Conservation (phyloP, 2,888 invertebrate species). For the Cistogaster globosa region DNA sequence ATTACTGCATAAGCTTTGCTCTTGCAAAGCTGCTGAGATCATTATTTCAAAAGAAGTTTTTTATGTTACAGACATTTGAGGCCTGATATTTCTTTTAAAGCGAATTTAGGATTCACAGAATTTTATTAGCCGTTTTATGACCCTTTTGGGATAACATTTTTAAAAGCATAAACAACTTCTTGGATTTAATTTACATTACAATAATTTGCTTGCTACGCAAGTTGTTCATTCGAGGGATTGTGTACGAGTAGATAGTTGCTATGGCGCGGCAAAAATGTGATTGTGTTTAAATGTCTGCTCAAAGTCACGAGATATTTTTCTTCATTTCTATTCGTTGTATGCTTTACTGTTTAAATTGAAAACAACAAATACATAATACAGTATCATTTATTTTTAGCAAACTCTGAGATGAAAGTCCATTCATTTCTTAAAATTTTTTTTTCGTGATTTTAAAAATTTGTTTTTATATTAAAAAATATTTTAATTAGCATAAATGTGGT, state of each 20-base stretch:
- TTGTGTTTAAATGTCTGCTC: slow-evolving; percentile 19
- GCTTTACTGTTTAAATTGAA: slow-evolving; percentile 5
- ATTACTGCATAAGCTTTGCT: too few relatives aligned
- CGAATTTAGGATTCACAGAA: too few relatives aligned
- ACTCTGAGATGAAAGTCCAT: slow-evolving; percentile 64
- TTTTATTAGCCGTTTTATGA: too few relatives aligned
- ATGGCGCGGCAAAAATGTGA: not conserved
- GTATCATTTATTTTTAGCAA: slow-evolving; percentile 51
- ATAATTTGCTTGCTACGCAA: too few relatives aligned
- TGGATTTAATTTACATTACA: too few relatives aligned
- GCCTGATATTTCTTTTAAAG: too few relatives aligned
- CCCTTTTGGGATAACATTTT: too few relatives aligned
- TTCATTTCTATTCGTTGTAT: not conserved
- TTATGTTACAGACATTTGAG: too few relatives aligned
- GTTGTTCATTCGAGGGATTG: not conserved
- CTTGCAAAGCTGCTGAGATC: too few relatives aligned
- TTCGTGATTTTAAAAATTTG: not conserved
- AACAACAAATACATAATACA: slow-evolving; percentile 15
- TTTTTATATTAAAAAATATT: slow-evolving; percentile 14
- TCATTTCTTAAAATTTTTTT: slow-evolving; percentile 42
- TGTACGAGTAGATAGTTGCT: not conserved
- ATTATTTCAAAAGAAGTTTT: too few relatives aligned
- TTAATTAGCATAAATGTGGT: slow-evolving; percentile 20
- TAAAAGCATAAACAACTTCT: too few relatives aligned
- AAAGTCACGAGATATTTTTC: slow-evolving; percentile 58